A percentile compares a stretch with the other conserved stretches of the same genome.
These are phyloP conservation scores for Antigone vipio DNA, from an alignment of 2,113 vertebrate genomes.

Conservation along the genomic window DNA sequence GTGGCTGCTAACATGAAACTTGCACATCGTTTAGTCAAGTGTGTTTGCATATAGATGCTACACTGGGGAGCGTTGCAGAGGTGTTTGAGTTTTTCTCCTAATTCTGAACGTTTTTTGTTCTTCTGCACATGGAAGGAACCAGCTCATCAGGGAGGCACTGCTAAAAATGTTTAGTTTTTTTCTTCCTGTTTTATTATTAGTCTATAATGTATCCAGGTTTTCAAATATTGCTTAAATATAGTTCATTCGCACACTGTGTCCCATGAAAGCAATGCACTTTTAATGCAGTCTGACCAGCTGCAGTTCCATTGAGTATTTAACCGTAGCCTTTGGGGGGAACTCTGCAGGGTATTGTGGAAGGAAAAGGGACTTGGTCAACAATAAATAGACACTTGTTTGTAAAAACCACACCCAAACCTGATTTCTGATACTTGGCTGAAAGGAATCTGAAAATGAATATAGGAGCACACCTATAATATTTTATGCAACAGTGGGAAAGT, in stretches of 20 bases:
- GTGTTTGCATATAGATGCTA: not conserved
- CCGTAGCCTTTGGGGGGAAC: not conserved
- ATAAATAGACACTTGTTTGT: not conserved
- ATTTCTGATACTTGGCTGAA: not conserved
- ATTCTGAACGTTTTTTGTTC: not conserved
- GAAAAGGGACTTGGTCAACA: not conserved
- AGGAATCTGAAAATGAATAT: not conserved
- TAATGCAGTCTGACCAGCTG: too few species aligned
- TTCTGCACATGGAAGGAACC: not conserved
- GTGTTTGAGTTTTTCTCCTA: not conserved
- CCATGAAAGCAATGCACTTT: not conserved
- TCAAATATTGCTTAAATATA: not conserved
- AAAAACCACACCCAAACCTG: not conserved
- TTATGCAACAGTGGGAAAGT: not conserved
- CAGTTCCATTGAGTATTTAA: not conserved
- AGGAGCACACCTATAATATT: not conserved
- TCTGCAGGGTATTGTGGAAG: not conserved
- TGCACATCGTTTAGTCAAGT: not conserved
- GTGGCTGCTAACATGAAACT: not conserved
- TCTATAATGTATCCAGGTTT: not conserved
- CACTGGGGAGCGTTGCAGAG: not conserved
- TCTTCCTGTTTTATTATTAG: not conserved
- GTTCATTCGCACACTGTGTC: not conserved
- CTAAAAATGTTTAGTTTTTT: not conserved
- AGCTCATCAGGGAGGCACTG: not conserved